These are phyloP conservation scores for Colinus virginianus DNA, from an alignment of 2,113 vertebrate genomes.

Conservation along the genomic window DNA sequence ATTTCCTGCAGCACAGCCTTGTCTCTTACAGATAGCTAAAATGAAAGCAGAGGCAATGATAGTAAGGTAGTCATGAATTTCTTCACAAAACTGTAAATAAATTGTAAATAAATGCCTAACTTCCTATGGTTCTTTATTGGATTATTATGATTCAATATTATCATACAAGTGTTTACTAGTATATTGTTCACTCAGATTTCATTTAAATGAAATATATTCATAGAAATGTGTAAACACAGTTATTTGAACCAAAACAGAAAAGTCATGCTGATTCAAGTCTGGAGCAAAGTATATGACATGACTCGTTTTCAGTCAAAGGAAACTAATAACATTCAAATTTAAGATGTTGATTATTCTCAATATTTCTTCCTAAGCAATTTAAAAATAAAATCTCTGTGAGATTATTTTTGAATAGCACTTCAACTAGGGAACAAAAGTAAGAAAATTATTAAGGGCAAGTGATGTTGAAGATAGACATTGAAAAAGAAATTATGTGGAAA, in stretches of 20 bases:
- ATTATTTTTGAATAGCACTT: background rate
- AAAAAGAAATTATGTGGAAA: background rate
- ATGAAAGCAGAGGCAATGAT: background rate
- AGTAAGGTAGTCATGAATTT: background rate
- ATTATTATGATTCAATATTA: background rate
- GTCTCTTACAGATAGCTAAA: background rate
- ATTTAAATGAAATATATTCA: constrained; percentile 33
- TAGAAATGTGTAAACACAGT: background rate
- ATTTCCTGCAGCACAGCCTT: background rate
- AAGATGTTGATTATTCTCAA: background rate
- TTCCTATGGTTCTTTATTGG: background rate
- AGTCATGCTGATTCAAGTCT: background rate
- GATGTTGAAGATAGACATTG: background rate
- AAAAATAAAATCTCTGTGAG: background rate
- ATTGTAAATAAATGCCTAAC: background rate
- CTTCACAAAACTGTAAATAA: background rate
- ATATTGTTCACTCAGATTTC: background rate
- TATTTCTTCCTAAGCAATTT: background rate
- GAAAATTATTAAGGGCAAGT: background rate
- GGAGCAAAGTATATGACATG: background rate
- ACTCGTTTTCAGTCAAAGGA: background rate
- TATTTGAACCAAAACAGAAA: constrained; percentile 46
- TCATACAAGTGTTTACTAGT: background rate
- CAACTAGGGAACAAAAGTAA: background rate
- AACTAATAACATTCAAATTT: background rate